phyloP scores from a whole-genome alignment of 2,113 vertebrate species.

The Onychostoma macrolepis region DNA sequence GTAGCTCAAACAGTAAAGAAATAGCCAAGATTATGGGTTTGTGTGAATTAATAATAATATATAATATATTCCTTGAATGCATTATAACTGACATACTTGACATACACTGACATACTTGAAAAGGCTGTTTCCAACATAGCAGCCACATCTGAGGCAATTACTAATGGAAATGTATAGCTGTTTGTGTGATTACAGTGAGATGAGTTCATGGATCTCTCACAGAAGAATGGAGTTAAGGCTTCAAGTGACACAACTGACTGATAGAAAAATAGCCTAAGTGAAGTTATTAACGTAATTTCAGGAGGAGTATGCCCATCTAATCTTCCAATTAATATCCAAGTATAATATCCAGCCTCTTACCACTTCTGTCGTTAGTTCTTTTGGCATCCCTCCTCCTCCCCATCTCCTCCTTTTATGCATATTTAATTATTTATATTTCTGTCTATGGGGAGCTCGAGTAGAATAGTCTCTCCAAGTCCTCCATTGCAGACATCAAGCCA shows the following conservation, averaged over 20 bases:
- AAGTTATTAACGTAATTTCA: too few relatives aligned
- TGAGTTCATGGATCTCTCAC: neutral
- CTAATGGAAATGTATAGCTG: neutral
- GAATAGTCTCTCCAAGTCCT: too few relatives aligned
- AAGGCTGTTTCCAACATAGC: neutral
- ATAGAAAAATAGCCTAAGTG: neutral
- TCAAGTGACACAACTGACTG: neutral
- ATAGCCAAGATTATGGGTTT: neutral
- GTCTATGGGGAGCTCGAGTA: too few relatives aligned
- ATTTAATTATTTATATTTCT: too few relatives aligned
- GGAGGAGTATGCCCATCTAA: too few relatives aligned
- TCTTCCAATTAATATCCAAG: too few relatives aligned
- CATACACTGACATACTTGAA: neutral
- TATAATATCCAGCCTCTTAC: too few relatives aligned
- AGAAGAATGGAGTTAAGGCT: neutral
- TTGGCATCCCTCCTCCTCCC: too few relatives aligned
- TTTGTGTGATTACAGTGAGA: slow-evolving; percentile 2
- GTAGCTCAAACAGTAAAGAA: neutral
- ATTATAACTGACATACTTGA: neutral
- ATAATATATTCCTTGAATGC: neutral
- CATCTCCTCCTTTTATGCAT: too few relatives aligned
- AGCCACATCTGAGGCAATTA: neutral
- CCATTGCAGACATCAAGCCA: too few relatives aligned
- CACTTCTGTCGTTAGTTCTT: too few relatives aligned
- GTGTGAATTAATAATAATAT: neutral